Conservation (phyloP, 2,113 vertebrate genomes). For the Micronycteris hirsuta region DNA sequence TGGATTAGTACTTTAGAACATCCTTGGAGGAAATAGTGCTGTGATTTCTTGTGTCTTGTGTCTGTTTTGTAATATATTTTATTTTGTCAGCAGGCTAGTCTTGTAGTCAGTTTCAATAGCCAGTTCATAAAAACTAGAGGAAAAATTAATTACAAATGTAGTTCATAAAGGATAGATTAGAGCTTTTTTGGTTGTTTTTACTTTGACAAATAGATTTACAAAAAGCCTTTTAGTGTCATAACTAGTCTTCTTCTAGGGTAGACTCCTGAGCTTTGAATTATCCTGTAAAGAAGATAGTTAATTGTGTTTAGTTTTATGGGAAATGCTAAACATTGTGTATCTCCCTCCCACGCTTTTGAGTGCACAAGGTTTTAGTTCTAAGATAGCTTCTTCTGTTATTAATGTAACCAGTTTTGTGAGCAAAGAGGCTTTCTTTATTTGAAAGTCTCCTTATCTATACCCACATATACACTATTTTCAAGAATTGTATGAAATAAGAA, state of each 20-base stretch:
- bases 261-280: neutral
- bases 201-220: constrained; percentile 66
- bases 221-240: constrained; percentile 37
- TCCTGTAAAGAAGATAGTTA: neutral
- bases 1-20: constrained; percentile 69
- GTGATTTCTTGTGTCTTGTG: neutral
- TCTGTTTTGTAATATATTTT: neutral
- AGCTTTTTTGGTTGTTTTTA: constrained; percentile 46
- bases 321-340: neutral
- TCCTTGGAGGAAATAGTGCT: constrained; percentile 34
- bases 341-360: neutral
- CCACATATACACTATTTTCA: neutral
- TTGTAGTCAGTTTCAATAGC: constrained; percentile 34
- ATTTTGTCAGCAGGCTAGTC: constrained; percentile 16
- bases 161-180: constrained; percentile 65
- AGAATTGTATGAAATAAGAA: constrained; percentile 15
- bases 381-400: constrained; percentile 20
- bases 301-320: constrained; percentile 1
- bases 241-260: constrained; percentile 28
- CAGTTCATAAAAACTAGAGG: neutral
- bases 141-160: constrained; percentile 62
- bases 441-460: neutral
- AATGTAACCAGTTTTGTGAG: neutral
- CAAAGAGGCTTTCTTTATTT: constrained; percentile 42
- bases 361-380: neutral